These are phyloP conservation scores for Oscheius myriophilus DNA, from an alignment of 2,888 invertebrate species.

Conservation along the genomic window DNA sequence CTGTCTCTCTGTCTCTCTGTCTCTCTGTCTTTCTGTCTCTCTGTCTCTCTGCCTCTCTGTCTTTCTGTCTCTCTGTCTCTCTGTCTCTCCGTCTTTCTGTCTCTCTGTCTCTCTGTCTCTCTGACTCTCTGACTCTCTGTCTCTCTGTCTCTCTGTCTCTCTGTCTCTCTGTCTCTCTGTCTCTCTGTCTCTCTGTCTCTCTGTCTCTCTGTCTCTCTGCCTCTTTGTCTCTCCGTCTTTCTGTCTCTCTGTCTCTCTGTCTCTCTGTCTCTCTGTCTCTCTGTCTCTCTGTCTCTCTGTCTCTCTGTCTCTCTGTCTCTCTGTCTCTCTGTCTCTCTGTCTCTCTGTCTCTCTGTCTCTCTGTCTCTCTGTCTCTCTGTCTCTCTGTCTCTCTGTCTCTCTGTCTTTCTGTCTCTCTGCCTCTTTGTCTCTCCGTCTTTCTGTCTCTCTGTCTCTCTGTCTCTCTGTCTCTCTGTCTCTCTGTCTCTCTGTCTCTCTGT, in stretches of 20 bases:
- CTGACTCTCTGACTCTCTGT: too few species aligned
- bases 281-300: too few species aligned
- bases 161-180: too few species aligned
- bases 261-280: too few species aligned
- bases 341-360: slow-evolving; percentile 3
- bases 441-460: background rate
- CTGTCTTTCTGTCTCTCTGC: too few species aligned
- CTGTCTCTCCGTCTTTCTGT: background rate
- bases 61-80: background rate
- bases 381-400: background rate
- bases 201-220: too few species aligned
- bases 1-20: slow-evolving; percentile 2
- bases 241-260: too few species aligned
- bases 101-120: slow-evolving; percentile 8
- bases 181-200: too few species aligned
- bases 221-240: too few species aligned
- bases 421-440: too few species aligned
- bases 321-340: slow-evolving; percentile 1
- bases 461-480: background rate
- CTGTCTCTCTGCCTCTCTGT: background rate
- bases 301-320: too few species aligned
- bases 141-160: too few species aligned
- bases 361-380: background rate
- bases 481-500: background rate
- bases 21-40: background rate